phyloP scores from a whole-genome alignment of 2,888 invertebrate genomes.

The Aphelenchoides bicaudatus region DNA sequence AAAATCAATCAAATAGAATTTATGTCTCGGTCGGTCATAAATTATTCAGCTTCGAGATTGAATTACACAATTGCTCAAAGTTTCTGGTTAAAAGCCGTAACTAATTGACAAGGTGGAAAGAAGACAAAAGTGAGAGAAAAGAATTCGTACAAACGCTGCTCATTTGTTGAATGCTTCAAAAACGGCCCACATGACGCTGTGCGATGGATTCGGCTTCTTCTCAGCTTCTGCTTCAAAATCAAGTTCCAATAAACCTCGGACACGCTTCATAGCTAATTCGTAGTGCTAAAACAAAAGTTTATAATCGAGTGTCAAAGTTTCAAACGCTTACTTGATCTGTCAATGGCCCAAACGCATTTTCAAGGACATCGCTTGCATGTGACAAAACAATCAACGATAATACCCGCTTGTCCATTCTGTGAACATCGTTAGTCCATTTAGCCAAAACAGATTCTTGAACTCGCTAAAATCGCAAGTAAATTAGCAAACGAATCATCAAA shows the following conservation, averaged over 20 bases:
- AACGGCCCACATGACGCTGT: constrained; percentile 95
- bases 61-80: too few species aligned
- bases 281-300: constrained; percentile 39
- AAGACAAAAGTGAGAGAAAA: too few species aligned
- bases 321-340: constrained; percentile 62
- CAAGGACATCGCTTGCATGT: constrained; percentile 95
- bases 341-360: constrained; percentile 96
- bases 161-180: constrained; percentile 78
- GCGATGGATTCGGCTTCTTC: constrained; percentile 66
- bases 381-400: constrained; percentile 88
- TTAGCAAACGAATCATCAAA: not conserved
- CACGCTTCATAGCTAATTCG: constrained; percentile 84
- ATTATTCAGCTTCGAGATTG: too few species aligned
- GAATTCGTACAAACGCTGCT: not conserved
- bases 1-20: too few species aligned
- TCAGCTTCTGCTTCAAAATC: constrained; percentile 90
- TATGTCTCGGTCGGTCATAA: too few species aligned
- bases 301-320: not conserved
- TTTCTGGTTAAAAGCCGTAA: too few species aligned
- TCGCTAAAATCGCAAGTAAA: constrained; percentile 31
- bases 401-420: constrained; percentile 91
- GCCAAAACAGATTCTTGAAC: constrained; percentile 94
- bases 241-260: constrained; percentile 87
- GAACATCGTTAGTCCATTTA: constrained; percentile 93
- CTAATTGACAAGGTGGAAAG: too few species aligned